A percentile compares a stretch with the other conserved stretches of the same genome.
These are phyloP conservation scores for Rhadina sibilatrix DNA, from an alignment of 2,113 vertebrate species.

Conservation along the genomic window DNA sequence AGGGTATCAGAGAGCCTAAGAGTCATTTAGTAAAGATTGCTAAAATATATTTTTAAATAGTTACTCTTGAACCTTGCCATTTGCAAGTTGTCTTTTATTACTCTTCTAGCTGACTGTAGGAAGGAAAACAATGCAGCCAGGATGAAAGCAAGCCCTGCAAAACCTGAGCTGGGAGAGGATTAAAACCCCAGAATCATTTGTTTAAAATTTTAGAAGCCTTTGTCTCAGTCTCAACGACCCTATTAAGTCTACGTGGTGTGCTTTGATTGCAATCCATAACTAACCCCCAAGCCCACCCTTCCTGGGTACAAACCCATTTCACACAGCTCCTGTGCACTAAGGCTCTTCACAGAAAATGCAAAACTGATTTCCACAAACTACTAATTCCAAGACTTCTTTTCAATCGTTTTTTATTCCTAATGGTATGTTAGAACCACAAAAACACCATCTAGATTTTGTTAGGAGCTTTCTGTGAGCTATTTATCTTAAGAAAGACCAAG, in stretches of 20 bases:
- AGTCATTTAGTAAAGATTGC: background rate
- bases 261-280: background rate
- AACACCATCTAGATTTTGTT: background rate
- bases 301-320: background rate
- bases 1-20: no score
- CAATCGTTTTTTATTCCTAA: background rate
- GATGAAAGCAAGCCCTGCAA: background rate
- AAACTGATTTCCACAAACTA: background rate
- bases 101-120: background rate
- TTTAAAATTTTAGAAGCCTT: background rate
- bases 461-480: background rate
- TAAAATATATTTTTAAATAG: background rate
- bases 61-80: background rate
- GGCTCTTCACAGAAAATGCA: background rate
- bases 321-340: rapidly evolving
- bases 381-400: background rate
- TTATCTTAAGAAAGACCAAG: background rate
- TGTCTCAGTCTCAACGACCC: background rate
- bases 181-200: background rate
- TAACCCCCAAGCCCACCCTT: no score
- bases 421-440: background rate
- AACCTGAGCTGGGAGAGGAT: background rate
- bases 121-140: background rate
- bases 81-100: background rate
- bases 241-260: rapidly evolving